Evolutionary conservation across 2,888 invertebrate species (phyloP).

Genomic region (Gerris lacustris): DNA sequence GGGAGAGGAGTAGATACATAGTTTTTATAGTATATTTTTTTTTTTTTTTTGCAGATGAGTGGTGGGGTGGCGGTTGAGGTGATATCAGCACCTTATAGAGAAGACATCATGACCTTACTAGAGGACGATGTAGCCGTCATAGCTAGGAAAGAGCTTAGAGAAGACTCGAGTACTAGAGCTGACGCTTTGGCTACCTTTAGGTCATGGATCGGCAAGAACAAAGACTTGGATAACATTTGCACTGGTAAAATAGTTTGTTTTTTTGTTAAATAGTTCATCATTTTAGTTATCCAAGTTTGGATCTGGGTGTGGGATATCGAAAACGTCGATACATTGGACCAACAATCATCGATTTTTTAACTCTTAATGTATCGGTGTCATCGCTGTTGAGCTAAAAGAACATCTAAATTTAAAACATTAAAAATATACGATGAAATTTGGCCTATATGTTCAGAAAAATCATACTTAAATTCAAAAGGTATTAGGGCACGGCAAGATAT

Average conservation of each 20-base stretch:
- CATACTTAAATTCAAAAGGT: no score
- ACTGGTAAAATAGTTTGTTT: constrained; percentile 40
- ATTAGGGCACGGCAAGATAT: no score
- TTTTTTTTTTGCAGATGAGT: constrained; percentile 8
- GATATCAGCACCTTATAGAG: neutral
- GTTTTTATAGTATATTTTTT: neutral
- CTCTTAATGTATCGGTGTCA: no score
- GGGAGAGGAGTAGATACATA: no score
- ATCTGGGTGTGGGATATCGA: neutral
- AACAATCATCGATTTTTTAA: neutral
- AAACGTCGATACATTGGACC: neutral
- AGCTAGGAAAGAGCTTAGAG: constrained; percentile 56
- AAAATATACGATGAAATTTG: no score
- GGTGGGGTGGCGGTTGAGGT: constrained; percentile 2
- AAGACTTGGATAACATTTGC: constrained; percentile 54
- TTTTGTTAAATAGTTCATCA: neutral
- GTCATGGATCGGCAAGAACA: constrained; percentile 57
- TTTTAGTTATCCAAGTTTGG: neutral
- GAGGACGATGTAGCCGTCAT: constrained; percentile 33
- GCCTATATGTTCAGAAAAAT: no score
- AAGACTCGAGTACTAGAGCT: constrained; percentile 50
- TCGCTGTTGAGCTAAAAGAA: no score
- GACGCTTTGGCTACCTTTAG: constrained; percentile 53
- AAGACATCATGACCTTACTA: constrained; percentile 8
- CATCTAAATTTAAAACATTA: no score